Percentiles rank a stretch among this genome's conserved stretches.
phyloP scores from a whole-genome alignment of 2,888 invertebrate genomes.

The Trichopria drosophilae region DNA sequence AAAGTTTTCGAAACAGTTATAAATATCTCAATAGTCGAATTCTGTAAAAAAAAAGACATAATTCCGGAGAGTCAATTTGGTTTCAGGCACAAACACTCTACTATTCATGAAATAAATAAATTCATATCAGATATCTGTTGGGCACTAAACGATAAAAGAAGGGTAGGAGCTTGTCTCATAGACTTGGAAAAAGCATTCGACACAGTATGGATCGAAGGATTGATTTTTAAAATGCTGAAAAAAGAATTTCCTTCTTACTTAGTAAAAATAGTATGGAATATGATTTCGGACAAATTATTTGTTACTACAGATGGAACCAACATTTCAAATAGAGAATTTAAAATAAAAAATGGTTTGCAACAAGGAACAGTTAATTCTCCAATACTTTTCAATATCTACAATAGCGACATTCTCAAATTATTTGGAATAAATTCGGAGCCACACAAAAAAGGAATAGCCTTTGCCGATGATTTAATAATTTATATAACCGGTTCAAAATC shows the following conservation, averaged over 20 bases:
- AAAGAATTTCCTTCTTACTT: not conserved
- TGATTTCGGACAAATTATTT: conserved; percentile 1
- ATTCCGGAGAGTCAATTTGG: conserved; percentile 35
- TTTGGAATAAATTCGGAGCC: conserved; percentile 5
- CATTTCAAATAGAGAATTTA: not conserved
- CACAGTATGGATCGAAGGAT: conserved; percentile 6
- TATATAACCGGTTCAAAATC: not conserved
- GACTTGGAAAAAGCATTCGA: conserved; percentile 9
- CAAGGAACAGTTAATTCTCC: conserved; percentile 27
- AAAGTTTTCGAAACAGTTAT: conserved; percentile 28
- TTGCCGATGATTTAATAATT: conserved; percentile 13
- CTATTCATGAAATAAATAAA: conserved; percentile 32
- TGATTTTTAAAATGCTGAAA: conserved; percentile 9
- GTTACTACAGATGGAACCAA: not conserved
- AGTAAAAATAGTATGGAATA: conserved; percentile 1
- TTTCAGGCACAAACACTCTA: conserved; percentile 33
- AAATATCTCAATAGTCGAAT: conserved; percentile 11
- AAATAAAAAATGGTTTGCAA: conserved; percentile 19
- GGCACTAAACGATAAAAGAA: conserved; percentile 4
- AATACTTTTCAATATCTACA: conserved; percentile 11
- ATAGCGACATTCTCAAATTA: conserved; percentile 1
- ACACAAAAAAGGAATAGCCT: conserved; percentile 1
- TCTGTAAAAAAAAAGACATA: conserved; percentile 21
- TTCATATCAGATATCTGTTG: conserved; percentile 27
- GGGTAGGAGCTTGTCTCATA: conserved; percentile 8